A percentile compares a stretch with the other conserved stretches of the same genome.
These are phyloP conservation scores for Halesus radiatus DNA, from an alignment of 1,140 invertebrate genomes.

Conservation along the genomic window DNA sequence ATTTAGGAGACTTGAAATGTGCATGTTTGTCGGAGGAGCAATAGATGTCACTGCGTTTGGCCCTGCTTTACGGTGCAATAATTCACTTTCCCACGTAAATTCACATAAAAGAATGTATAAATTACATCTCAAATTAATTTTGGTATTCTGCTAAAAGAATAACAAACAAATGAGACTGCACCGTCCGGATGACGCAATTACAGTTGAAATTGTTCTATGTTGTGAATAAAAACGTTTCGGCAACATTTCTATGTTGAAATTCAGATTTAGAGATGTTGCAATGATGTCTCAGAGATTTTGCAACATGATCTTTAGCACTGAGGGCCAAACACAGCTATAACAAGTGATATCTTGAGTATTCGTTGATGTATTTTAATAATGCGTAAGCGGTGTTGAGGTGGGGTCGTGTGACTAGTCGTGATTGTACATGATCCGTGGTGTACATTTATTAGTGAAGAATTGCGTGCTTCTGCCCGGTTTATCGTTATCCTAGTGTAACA, in stretches of 20 bases:
- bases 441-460: conserved; percentile 38
- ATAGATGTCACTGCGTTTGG: conserved; percentile 4
- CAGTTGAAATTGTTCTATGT: too few species aligned
- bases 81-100: background rate
- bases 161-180: too few species aligned
- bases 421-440: background rate
- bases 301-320: background rate
- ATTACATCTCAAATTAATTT: too few species aligned
- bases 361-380: conserved; percentile 17
- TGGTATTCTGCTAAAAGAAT: too few species aligned
- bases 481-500: conserved; percentile 31
- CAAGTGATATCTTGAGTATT: conserved; percentile 32
- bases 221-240: background rate
- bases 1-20: conserved; percentile 30
- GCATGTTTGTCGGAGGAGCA: conserved; percentile 2
- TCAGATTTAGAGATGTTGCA: background rate
- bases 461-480: conserved; percentile 29
- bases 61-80: background rate
- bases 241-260: background rate
- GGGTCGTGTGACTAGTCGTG: background rate
- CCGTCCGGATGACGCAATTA: too few species aligned
- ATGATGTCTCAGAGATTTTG: background rate
- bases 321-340: background rate
- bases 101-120: too few species aligned
- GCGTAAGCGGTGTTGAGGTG: background rate